These are phyloP conservation scores for Rhagoletis pomonella DNA, from an alignment of 1,140 invertebrate species.

Conservation along the genomic window DNA sequence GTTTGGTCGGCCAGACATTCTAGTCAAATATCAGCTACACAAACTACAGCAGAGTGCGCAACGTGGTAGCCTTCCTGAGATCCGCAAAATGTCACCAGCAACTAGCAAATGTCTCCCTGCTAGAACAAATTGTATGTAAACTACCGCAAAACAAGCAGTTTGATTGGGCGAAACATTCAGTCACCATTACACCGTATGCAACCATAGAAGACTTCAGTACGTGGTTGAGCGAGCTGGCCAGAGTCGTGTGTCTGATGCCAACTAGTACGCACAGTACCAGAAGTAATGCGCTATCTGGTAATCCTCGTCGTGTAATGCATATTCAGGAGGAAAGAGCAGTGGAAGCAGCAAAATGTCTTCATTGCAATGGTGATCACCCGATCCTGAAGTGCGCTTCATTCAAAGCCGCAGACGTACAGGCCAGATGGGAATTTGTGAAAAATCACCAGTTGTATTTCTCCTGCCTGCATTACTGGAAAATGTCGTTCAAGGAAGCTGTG, in stretches of 20 bases:
- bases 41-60: neutral
- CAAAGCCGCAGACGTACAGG: too few relatives aligned
- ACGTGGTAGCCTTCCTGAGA: neutral
- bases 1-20: neutral
- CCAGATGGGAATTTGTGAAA: too few relatives aligned
- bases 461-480: too few relatives aligned
- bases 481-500: too few relatives aligned
- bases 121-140: neutral
- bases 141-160: conserved; percentile 20
- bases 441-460: too few relatives aligned
- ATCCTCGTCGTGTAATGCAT: neutral
- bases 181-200: neutral
- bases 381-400: too few relatives aligned
- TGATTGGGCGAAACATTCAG: neutral
- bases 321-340: neutral
- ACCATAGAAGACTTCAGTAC: conserved; percentile 3
- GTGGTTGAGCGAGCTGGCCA: neutral
- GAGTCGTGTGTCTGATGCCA: conserved; percentile 5
- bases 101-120: neutral
- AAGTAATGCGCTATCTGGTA: neutral
- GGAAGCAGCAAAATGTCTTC: neutral
- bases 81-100: conserved; percentile 9
- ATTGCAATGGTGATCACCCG: neutral
- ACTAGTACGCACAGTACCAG: neutral
- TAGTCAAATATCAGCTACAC: too few relatives aligned